Base-by-base conservation (phyloP, 2,888 invertebrate genomes). In the Morpho helenor region DNA sequence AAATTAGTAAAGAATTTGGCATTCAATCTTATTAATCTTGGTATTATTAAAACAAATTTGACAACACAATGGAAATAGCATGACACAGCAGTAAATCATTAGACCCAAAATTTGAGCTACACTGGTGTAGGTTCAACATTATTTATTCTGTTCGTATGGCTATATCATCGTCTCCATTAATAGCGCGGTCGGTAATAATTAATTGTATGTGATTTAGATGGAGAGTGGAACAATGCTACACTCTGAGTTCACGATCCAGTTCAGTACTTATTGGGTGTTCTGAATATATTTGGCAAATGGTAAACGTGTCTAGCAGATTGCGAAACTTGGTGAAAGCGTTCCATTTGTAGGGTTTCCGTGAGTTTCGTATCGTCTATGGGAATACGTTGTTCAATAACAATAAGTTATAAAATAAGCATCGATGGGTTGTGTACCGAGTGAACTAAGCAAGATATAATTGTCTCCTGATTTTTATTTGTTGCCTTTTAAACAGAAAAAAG, bases 271-370 rank as follows among this genome's bases (percentile, higher is more conserved):
- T 80, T 76, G 76, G 77, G 77, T 67, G 68, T 52, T 64, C 71
- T 75, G 71, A 71, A 77, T 80, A 79, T 80, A 76, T 79, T 79
- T 77, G 74, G 76, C 78, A 79, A 82, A 85, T 82, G 79, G 79
- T 73, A 79, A 84, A 80, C 81, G 79, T 82, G 76, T 75, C 77
- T 71, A 77, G 76, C 75, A 78, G 81, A 82, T 81, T 79, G 77
- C 76, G 76, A 82, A 81, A 83, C 82, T 80, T 63, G 66, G 82
- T 79, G 86, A 86, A 87, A 85, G 83, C 79, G 68, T 69, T 72
- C 70, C 76, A 81, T 80, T 75, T 81, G 73, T 74, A 70, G 72
- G 71, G 54, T 31, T 48, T 41, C 54, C 10, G 23, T 31, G 41
- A 39, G 16, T 47, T 53, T 45, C 7, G 4, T 10, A 52, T 44